Conservation (phyloP, 2,113 vertebrate genomes). For the Piprites chloris region DNA sequence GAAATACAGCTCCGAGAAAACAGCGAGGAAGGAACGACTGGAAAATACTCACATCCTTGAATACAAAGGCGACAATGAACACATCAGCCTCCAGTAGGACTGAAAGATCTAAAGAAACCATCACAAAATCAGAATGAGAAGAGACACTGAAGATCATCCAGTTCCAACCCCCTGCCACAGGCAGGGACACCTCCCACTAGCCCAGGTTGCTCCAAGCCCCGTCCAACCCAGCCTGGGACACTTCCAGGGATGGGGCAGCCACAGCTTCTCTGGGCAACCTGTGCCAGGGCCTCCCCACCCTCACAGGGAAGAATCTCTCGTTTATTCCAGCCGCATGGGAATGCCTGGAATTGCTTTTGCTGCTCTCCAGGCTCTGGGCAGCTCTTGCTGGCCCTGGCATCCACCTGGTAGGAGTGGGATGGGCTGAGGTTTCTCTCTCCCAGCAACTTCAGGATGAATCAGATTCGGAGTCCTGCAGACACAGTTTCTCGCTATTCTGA, state of each 20-base stretch:
- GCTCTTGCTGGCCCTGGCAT: neutral
- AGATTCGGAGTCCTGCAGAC: neutral
- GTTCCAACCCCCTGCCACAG: no score
- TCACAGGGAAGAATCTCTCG: neutral
- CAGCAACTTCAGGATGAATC: neutral
- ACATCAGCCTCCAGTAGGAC: neutral
- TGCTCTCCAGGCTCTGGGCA: neutral
- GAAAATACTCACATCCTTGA: neutral
- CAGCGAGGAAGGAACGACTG: neutral
- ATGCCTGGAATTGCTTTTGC: neutral
- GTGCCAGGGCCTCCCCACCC: no score
- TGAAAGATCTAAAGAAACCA: neutral
- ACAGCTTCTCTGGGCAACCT: no score
- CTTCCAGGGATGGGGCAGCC: no score
- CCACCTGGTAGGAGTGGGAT: neutral
- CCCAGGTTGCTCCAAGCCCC: no score
- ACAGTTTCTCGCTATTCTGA: neutral
- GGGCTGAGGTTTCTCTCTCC: neutral
- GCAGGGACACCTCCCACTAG: no score
- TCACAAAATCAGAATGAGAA: neutral
- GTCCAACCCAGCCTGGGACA: no score
- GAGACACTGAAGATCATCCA: neutral
- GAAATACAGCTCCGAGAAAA: neutral
- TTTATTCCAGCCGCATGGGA: neutral
- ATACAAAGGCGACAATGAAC: neutral